phyloP scores from a whole-genome alignment of 2,797 vertebrate species.

The Coccyzus lansbergi region DNA sequence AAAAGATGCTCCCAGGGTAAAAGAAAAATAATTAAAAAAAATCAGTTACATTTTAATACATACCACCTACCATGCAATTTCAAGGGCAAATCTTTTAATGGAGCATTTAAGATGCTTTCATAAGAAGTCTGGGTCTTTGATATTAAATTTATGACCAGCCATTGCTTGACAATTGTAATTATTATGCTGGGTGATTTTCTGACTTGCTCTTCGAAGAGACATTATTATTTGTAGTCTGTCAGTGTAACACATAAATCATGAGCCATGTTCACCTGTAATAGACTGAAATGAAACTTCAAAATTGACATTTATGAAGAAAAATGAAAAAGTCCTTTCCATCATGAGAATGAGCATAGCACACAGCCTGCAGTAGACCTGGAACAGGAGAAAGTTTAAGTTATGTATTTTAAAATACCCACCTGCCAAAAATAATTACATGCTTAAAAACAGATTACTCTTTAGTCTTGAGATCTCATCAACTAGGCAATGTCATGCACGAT shows the following conservation, averaged over 20 bases:
- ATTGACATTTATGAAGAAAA: slow-evolving; percentile 73
- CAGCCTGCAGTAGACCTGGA: neutral
- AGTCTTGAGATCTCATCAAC: neutral
- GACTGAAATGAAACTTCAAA: slow-evolving; percentile 61
- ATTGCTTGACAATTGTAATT: slow-evolving; percentile 61
- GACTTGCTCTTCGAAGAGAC: slow-evolving; percentile 56
- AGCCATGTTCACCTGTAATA: slow-evolving; percentile 53
- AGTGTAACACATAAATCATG: slow-evolving; percentile 63
- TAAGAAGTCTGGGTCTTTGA: slow-evolving; percentile 42
- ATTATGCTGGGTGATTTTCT: slow-evolving; percentile 49
- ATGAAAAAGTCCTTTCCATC: slow-evolving; percentile 32
- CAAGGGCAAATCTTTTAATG: slow-evolving; percentile 37
- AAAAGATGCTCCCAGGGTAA: neutral
- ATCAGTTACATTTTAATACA: neutral
- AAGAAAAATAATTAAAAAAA: neutral
- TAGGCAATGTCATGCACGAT: neutral
- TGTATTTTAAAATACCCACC: slow-evolving; percentile 13
- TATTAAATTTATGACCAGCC: slow-evolving; percentile 58
- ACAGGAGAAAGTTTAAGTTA: slow-evolving; percentile 2
- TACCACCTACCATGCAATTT: neutral
- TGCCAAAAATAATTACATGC: slow-evolving; percentile 37
- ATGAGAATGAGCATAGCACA: neutral
- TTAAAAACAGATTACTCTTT: slow-evolving; percentile 27
- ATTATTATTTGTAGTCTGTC: slow-evolving; percentile 64
- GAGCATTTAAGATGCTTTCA: slow-evolving; percentile 39